Evolutionary conservation across 2,113 vertebrate genomes (phyloP), one percentile per base, ranked within the genome.

Genomic region (Sigmodon hispidus): DNA sequence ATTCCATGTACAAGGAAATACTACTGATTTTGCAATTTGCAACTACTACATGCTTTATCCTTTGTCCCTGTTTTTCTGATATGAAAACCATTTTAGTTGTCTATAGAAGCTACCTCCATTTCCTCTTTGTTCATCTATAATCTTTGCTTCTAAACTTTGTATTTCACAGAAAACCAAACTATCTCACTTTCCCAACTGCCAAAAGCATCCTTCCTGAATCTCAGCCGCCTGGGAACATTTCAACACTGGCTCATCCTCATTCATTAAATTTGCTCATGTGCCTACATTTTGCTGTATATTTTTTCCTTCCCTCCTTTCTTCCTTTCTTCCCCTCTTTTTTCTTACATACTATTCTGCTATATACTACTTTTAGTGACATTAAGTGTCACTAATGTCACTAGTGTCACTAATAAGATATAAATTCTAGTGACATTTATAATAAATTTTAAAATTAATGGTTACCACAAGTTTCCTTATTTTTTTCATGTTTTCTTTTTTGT

Each of bases 1-100:
- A 31, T 40, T 89, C 8, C 22, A 61, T 86, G 55, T 17, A 80
- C 43, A 89, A 10, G 6, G 24, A 22, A 69, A 22, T 8, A 52
- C 3, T 34, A 0, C 3, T 22, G 1, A 5, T 34, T 57, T 59
- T 48, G 2, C 21, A 5, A 8, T 1, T 1, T 75, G 8, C n/a
- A 63, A 61, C 50, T 21, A 43, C 26, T 36, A 0, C 4, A 1
- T 7, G 5, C 3, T 24, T 4, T 21, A 2, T 36, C 10, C 2
- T 11, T 3, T 34, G 24, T 0, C 17, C 36, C n/a, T 75, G 15
- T 0, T 61, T 11, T 70, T 8, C 10, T 22, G 7, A 11, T 40
- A 5, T 29, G 34, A 9, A 76, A 75, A 57, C 19, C 11, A 9
- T 19, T 36, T 0, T 4, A 40, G 15, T 43, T 45, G 0, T 48